A percentile compares a stretch with the other conserved stretches of the same genome.
Evolutionary conservation across 92 coral and sea anemone species (phyloP).

Genomic region (Pocillopora grandis): DNA sequence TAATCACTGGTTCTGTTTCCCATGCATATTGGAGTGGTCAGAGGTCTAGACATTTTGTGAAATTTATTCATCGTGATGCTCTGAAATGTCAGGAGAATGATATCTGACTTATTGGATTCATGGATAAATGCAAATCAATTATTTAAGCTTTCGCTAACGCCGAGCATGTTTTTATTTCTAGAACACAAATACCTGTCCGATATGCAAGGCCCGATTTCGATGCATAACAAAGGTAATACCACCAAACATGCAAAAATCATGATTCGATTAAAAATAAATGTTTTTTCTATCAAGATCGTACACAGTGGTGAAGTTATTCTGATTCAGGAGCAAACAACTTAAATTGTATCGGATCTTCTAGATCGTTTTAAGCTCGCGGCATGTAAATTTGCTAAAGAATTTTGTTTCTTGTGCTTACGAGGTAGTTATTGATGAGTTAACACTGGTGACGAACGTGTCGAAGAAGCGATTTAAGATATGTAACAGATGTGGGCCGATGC

Average conservation of each 20-base stretch:
- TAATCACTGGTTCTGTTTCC: conserved; percentile 96
- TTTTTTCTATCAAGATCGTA: conserved; percentile 5
- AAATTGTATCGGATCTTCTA: background rate
- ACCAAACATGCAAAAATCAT: conserved; percentile 25
- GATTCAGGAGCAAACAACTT: background rate
- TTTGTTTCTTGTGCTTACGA: background rate
- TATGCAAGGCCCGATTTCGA: conserved; percentile 95
- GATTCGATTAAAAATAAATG: conserved; percentile 41
- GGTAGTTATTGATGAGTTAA: background rate
- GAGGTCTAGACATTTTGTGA: conserved; percentile 64
- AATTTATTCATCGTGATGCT: conserved; percentile 13
- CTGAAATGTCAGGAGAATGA: conserved; percentile 9
- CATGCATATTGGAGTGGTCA: conserved; percentile 95
- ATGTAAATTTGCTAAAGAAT: conserved; percentile 12
- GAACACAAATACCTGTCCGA: conserved; percentile 98
- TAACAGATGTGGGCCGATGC: conserved; percentile 27
- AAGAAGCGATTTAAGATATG: conserved; percentile 13
- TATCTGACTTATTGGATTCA: conserved; percentile 28
- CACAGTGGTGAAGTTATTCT: background rate
- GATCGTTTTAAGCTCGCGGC: background rate
- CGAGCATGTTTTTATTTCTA: conserved; percentile 41
- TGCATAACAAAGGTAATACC: conserved; percentile 88
- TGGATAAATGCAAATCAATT: conserved; percentile 34
- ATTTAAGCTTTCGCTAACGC: conserved; percentile 18
- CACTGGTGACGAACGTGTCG: background rate